Percentiles rank a stretch among this genome's conserved stretches.
Evolutionary conservation across 2,113 vertebrate species (phyloP).

Genomic region (Coptodon bakossiorum): DNA sequence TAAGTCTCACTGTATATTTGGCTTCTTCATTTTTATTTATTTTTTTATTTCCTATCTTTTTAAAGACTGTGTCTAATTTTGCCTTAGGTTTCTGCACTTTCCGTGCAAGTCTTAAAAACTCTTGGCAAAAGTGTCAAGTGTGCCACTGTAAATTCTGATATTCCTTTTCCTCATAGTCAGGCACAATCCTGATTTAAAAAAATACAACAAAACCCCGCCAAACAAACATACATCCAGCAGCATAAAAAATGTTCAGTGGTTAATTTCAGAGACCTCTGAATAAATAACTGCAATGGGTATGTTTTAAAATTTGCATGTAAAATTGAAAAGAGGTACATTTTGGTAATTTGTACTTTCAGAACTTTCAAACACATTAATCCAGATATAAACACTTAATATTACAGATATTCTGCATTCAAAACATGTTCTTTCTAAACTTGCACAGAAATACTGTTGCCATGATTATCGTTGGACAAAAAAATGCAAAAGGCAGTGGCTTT

Average conservation of each 20-base stretch:
- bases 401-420: neutral
- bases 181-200: neutral
- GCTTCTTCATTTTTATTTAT: neutral
- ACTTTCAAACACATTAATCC: neutral
- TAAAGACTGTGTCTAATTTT: constrained; percentile 1
- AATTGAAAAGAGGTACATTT: neutral
- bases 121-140: neutral
- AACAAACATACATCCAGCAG: neutral
- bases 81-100: constrained; percentile 18
- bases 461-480: neutral
- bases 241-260: neutral
- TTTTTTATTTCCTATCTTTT: constrained; percentile 5
- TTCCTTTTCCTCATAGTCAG: neutral
- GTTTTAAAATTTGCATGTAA: neutral
- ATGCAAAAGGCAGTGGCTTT: neutral
- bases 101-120: neutral
- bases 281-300: neutral
- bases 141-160: neutral
- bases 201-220: neutral
- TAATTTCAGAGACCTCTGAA: neutral
- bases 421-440: neutral
- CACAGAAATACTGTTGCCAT: neutral
- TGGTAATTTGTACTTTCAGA: neutral
- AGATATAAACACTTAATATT: neutral
- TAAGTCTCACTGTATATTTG: constrained; percentile 24